Conservation (phyloP, 1,140 invertebrate genomes). For the Homarus americanus region DNA sequence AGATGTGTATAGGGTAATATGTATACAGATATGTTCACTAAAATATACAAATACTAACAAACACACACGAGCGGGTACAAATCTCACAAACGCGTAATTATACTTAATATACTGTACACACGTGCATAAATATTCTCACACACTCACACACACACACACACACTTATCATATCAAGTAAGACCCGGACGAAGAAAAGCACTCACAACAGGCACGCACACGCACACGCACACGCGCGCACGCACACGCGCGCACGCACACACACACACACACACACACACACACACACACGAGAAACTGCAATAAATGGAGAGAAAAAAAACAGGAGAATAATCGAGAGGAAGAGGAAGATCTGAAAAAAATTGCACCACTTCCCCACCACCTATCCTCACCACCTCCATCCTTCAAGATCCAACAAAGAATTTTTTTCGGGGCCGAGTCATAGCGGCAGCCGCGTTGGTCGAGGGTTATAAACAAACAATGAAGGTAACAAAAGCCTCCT, state of each 20-base stretch:
- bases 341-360: not conserved
- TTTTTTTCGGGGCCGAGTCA: no score
- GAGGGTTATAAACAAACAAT: slow-evolving; percentile 67
- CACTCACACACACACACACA: not conserved
- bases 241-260: not conserved
- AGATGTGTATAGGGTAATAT: not conserved
- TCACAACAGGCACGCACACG: no score
- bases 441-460: not conserved
- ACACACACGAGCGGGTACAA: not conserved
- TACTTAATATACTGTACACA: no score
- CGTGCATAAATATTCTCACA: no score
- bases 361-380: no score
- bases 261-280: not conserved
- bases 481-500: slow-evolving; percentile 61
- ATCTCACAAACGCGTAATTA: no score
- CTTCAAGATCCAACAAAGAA: no score
- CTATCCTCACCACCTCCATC: no score
- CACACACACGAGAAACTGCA: no score
- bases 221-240: not conserved
- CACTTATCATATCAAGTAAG: no score
- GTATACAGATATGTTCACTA: not conserved
- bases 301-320: not conserved
- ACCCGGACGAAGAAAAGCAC: no score
- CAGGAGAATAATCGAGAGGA: not conserved
- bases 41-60: not conserved